Evolutionary conservation across 2,113 vertebrate species (phyloP), one percentile per base, ranked within the genome.

Genomic region (Rana temporaria): DNA sequence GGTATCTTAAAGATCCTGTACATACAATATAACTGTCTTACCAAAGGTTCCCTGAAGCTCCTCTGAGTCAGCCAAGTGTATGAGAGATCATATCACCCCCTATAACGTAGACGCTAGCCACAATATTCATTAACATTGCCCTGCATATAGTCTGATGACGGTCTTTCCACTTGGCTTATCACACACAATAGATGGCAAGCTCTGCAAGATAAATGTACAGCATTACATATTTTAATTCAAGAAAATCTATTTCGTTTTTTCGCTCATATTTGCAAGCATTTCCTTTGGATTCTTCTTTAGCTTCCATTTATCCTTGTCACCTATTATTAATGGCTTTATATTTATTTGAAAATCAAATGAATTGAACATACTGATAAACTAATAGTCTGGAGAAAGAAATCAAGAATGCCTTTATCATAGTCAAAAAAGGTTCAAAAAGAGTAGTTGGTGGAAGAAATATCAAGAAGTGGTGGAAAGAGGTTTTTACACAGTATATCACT

Each of bases 291-390:
- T 74, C 30, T 59, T 38, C 4, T 3, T 34, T 20, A 59, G 55
- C 59, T 60, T 9, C 22, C 4, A 24, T 24, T 60, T 63, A 63
- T 24, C 22, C 22, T 15, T 75, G 72, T 75, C 72, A 60, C 72
- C 38, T 62, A 12, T 62, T 75, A 75, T 75, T 75, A 75, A 75
- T 75, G 56, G 38, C 57, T 48, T 48, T 15, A 20, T 75, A 18
- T 60, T 75, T 63, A 14, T 20, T 38, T 60, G 20, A 17, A 42
- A 34, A 75, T 11, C 42, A 75, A 75, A 74, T 74, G 56, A 74
- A 74, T 62, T 11, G 26, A 74, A 20, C 72, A 74, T 30, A 38
- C 55, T 24, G 60, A 62, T 62, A 22, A 22, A 12, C 60, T 62
- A 22, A 4, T 20, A 74, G 14, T 60, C 11, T 11, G 56, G 56